Base-by-base conservation (phyloP, 2,113 vertebrate species). In the Lycaon pictus region DNA sequence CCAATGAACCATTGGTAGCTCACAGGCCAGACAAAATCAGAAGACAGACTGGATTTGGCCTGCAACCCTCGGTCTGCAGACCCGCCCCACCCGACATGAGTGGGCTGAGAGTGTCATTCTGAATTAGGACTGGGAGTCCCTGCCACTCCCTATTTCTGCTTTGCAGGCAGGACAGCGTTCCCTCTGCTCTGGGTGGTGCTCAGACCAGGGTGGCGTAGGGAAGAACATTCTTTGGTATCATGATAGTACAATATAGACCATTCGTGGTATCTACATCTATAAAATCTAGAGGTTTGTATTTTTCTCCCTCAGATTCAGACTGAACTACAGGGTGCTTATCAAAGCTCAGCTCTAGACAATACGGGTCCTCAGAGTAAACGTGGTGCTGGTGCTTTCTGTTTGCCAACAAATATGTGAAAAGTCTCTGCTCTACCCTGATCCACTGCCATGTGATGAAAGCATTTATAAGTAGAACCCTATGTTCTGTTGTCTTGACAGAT, bases 131-230 rank as follows among this genome's bases (percentile, higher is more conserved):
- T 43, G 15, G 11, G 32, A 60, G 37, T 16, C 17, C 35, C 56
- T 10, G 19, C 62, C 48, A 5, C 37, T 65, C 60, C 17, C 62
- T 69, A 1, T 69, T 53, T 69, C 43, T 7, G 25, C n/a, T 10
- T 12, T 1, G 4, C n/a, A 6, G 67, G 56, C 48, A 17, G 11
- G 15, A 27, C 23, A 8, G 37, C 20, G 0, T 25, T 4, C 13
- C 79, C 29, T 51, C 17, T 32, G 0, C 29, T 55, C 32, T 17
- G 53, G 67, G 27, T 3, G 22, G 48, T 76, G 80, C 79, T 88
- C 56, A 19, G 32, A 19, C 53, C 0, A 20, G n/a, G 90, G 12
- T n/a, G 16, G 19, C 62, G 1, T 60, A 25, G 65, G 29, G 17
- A 69, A 43, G 89, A n/a, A 62, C 53, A 25, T 55, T 29, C 32